Conservation (phyloP, 2,888 invertebrate genomes). For the Agrotis segetum region DNA sequence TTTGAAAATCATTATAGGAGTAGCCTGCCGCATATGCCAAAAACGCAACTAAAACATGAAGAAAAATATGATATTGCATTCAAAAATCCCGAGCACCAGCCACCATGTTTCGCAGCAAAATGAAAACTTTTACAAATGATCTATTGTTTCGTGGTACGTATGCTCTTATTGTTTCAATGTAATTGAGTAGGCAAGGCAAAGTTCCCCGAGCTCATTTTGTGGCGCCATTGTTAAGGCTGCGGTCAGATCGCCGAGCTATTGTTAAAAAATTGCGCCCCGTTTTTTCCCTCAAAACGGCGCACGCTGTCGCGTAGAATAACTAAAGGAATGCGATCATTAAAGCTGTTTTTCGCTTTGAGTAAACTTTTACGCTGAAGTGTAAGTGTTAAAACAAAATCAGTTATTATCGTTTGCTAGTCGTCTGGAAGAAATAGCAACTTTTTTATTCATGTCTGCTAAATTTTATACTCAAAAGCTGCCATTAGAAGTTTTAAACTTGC, state of each 20-base stretch:
- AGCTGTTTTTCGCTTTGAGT: conserved; percentile 41
- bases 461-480: neutral
- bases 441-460: neutral
- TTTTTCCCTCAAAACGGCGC: conserved; percentile 49
- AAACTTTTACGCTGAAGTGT: conserved; percentile 27
- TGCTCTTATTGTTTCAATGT: conserved; percentile 62
- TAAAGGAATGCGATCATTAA: conserved; percentile 54
- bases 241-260: conserved; percentile 53
- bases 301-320: conserved; percentile 48
- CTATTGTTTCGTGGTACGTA: conserved; percentile 60
- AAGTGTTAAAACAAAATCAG: conserved; percentile 21
- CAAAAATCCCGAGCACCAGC: conserved; percentile 21
- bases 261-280: conserved; percentile 52
- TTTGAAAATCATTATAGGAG: neutral
- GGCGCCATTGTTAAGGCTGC: conserved; percentile 55
- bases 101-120: conserved; percentile 45
- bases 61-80: conserved; percentile 7
- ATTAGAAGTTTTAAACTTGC: neutral
- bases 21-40: neutral
- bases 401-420: conserved; percentile 3
- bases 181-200: conserved; percentile 64
- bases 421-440: neutral
- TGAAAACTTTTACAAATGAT: conserved; percentile 58
- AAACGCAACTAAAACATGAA: neutral
- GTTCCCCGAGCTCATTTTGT: conserved; percentile 58